A percentile compares a stretch with the other conserved stretches of the same genome.
These are phyloP conservation scores for Sebastes itinus DNA, from an alignment of 2,797 vertebrate species.

Conservation along the genomic window DNA sequence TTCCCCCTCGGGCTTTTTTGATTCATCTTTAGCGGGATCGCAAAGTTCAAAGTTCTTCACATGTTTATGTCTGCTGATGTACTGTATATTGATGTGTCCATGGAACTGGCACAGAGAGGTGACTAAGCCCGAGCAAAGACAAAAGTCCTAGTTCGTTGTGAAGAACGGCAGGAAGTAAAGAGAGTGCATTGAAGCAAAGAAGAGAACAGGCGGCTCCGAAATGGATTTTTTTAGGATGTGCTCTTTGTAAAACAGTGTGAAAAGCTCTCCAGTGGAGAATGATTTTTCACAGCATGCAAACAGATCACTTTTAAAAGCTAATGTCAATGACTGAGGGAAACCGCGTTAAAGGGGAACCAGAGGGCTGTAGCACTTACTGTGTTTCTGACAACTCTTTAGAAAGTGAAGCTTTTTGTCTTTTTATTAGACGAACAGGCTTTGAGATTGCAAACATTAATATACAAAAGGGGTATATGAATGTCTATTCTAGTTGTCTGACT, in stretches of 20 bases:
- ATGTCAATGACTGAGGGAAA: conserved; percentile 23
- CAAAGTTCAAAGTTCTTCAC: conserved; percentile 22
- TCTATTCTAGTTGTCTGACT: background rate
- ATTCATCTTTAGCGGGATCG: conserved; percentile 3
- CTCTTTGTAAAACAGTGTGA: conserved; percentile 38
- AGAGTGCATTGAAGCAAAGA: conserved; percentile 12
- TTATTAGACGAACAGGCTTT: background rate
- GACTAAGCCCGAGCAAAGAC: conserved; percentile 20
- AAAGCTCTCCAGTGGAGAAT: conserved; percentile 49
- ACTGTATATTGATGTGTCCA: background rate
- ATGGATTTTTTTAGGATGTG: conserved; percentile 36
- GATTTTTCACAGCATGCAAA: conserved; percentile 58
- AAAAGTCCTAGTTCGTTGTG: conserved; percentile 27
- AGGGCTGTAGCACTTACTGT: background rate
- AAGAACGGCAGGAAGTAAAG: conserved; percentile 30
- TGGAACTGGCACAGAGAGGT: background rate
- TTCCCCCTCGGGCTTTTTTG: background rate
- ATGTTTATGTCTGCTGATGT: background rate
- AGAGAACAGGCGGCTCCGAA: background rate
- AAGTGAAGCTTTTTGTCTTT: conserved; percentile 15
- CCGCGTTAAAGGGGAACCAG: conserved; percentile 15
- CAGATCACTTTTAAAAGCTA: conserved; percentile 30
- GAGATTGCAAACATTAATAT: background rate
- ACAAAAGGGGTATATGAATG: background rate
- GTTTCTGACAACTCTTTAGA: conserved; percentile 17